Percentiles rank a stretch among this genome's conserved stretches.
Evolutionary conservation across 2,888 invertebrate species (phyloP).

Genomic region (Philereme transversata): DNA sequence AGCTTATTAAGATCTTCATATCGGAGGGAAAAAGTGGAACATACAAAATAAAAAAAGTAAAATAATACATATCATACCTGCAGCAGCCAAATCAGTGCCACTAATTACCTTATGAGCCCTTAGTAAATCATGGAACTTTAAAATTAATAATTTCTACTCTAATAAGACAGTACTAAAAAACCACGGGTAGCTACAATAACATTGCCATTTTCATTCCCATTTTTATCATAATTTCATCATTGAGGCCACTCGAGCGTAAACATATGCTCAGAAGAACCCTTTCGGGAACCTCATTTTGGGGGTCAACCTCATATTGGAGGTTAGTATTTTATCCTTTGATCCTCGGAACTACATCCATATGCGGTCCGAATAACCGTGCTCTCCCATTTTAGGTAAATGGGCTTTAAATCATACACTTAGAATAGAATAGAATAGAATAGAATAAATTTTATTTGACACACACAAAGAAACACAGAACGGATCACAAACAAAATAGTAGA

Average conservation of each 20-base stretch:
- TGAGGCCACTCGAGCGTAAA: conserved; percentile 29
- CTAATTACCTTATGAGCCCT: no score
- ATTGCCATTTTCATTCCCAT: conserved; percentile 26
- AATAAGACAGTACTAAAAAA: neutral
- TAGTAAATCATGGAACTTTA: no score
- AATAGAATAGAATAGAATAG: no score
- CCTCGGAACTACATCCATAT: conserved; percentile 21
- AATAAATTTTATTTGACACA: no score
- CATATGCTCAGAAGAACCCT: conserved; percentile 27
- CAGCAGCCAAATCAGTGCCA: no score
- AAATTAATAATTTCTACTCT: neutral
- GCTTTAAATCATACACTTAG: conserved; percentile 12
- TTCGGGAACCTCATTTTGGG: conserved; percentile 23
- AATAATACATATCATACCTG: no score
- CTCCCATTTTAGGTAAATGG: conserved; percentile 22
- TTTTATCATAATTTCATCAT: conserved; percentile 36
- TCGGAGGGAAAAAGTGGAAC: no score
- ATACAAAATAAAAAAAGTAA: no score
- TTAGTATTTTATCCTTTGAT: conserved; percentile 34
- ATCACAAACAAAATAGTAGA: no score
- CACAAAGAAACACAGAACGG: no score
- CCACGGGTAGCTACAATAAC: conserved; percentile 3
- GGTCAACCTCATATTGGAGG: conserved; percentile 26
- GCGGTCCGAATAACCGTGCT: conserved; percentile 36
- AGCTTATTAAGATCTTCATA: no score